Conservation (phyloP, 37 sponge, comb jelly and placozoan genomes). For the Chondrosia reniformis region DNA sequence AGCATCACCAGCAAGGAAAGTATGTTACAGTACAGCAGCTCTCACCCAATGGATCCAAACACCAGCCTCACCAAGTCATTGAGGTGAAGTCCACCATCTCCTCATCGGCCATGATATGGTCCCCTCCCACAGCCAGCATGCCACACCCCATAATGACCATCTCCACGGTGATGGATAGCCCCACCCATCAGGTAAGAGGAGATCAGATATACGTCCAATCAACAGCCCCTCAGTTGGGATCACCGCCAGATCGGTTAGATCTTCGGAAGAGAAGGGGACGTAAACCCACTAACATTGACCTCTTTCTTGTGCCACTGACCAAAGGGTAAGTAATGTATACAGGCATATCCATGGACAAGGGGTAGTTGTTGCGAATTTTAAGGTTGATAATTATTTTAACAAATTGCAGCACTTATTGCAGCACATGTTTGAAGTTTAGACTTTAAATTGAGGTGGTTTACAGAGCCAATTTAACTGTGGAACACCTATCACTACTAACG, state of each 20-base stretch:
- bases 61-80: neutral
- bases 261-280: neutral
- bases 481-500: too few relatives aligned
- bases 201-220: neutral
- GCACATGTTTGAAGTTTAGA: too few relatives aligned
- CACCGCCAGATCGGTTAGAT: neutral
- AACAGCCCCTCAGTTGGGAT: neutral
- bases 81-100: neutral
- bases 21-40: neutral
- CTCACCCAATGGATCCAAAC: neutral
- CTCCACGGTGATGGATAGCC: neutral
- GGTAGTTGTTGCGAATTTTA: too few relatives aligned
- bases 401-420: too few relatives aligned
- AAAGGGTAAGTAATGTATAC: slow-evolving; percentile 60
- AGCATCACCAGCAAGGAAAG: neutral
- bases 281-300: slow-evolving; percentile 18
- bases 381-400: too few relatives aligned
- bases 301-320: slow-evolving; percentile 43
- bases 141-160: neutral
- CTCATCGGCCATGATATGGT: neutral
- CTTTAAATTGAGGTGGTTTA: too few relatives aligned
- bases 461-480: too few relatives aligned
- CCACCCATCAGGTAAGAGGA: neutral
- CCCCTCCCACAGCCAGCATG: neutral
- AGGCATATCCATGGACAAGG: too few relatives aligned